Percentiles rank a stretch among this genome's conserved stretches.
Evolutionary conservation across 23 tunicate species (phyloP).

Genomic region (Styela clava): DNA sequence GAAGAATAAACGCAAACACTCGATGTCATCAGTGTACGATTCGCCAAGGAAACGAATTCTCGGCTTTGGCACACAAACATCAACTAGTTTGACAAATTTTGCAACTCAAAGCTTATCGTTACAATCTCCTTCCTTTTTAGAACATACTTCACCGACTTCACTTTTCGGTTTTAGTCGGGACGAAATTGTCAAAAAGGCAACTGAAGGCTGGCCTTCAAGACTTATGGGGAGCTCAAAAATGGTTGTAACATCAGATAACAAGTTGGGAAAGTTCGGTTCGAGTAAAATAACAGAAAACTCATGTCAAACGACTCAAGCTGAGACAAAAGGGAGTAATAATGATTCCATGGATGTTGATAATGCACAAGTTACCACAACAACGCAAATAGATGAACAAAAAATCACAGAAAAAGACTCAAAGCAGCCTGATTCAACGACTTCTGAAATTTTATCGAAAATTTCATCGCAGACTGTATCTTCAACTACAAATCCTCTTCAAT

Average conservation of each 20-base stretch:
- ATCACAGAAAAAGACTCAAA: background rate
- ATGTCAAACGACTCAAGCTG: background rate
- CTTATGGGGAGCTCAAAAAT: constrained; percentile 19
- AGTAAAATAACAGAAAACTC: constrained; percentile 11
- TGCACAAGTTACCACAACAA: constrained; percentile 17
- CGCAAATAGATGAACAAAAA: background rate
- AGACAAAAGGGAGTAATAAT: background rate
- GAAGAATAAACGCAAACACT: background rate
- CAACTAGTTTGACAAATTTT: background rate
- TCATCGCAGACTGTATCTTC: constrained; percentile 55
- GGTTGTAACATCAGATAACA: constrained; percentile 89
- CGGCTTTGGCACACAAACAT: constrained; percentile 47
- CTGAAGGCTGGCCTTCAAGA: constrained; percentile 88
- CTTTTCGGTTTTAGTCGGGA: constrained; percentile 14
- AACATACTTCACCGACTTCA: background rate
- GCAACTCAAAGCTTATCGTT: background rate
- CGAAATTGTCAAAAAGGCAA: constrained; percentile 56
- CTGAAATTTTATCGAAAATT: constrained; percentile 8
- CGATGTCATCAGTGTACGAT: constrained; percentile 2
- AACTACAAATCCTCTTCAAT: constrained; percentile 36
- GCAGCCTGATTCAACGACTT: constrained; percentile 13
- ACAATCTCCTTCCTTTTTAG: constrained; percentile 24
- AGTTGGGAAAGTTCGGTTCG: constrained; percentile 64
- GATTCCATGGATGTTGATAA: background rate
- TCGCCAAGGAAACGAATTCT: constrained; percentile 54